Evolutionary conservation across 2,113 vertebrate genomes (phyloP), one percentile per base, ranked within the genome.

Genomic region (Grantiella picta): DNA sequence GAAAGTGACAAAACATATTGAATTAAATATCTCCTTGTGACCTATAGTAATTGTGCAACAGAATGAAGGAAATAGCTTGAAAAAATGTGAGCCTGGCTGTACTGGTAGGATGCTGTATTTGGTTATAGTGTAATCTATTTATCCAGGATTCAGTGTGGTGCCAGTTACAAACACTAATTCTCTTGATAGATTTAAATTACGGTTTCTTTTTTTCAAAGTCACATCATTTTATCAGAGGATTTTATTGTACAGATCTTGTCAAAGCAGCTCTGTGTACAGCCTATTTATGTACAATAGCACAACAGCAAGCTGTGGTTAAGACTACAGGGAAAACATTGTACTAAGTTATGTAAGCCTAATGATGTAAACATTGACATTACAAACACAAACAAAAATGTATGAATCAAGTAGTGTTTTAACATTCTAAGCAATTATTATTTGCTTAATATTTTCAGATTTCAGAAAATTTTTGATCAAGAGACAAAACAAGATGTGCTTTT

Each of bases 381-480:
- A 96, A 97, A 92, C 86, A 95, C 78, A 78, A 96, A 94, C 91
- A 95, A 73, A 95, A 87, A 93, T 90, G 44, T 78, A 82, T 97
- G 89, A 97, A 97, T 97, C 88, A 73, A 96, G 36, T 89, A 94
- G 63, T 97, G 87, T 98, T 97, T 94, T 70, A 95, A 95, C 53
- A 86, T 75, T 91, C 80, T 90, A 66, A 96, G 91, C 85, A 94
- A 90, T 97, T 89, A 91, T 88, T 93, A 95, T 94, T 92, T 92
- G 78, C 93, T 97, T 97, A 81, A 93, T 91, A 94, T 98, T 97
- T 98, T 91, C 98, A 99, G 99, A 97, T 99, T 99, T 98, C 98
- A 99, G 95, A 99, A 98, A 90, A 98, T 99, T 89, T 99, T 99
- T 96, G 99, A 99, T 98, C 99, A 99, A 95, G 97, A 97, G 16